Evolutionary conservation across 2,888 invertebrate genomes (phyloP), one percentile per base, ranked within the genome.

Genomic region (Cremastinae sp.): DNA sequence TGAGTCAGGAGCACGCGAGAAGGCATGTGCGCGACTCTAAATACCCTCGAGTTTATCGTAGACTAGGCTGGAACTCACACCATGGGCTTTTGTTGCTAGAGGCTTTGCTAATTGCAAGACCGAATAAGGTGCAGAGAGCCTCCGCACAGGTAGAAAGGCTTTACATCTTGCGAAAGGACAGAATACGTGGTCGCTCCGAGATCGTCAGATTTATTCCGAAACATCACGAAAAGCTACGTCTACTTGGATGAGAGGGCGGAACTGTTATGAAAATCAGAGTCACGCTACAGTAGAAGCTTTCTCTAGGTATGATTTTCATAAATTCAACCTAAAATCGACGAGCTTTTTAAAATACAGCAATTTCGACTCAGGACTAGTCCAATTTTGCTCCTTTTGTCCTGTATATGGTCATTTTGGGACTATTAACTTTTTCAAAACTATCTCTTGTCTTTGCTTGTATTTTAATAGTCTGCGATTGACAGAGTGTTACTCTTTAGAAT

Each of bases 161-260:
- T 28, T 49, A 43, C 20, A 22, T 62, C 47, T 38, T 43, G 41
- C 41, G 41, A 18, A 41, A 49, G 62, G 34, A 56, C 36, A 47
- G 47, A 34, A 28, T 28, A 34, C 61, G 53, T 36, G 12, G 28
- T 47, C 59, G 70, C 54, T 61, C 10, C 41, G 56, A 61, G 54
- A 51, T 58, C 59, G 53, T 68, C 45, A 69, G 76, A 72, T 76
- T 76, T 76, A 76, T 73, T 73, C 47, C 43, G 22, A 64, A 76
- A 53, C 53, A 69, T 76, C 76, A 76, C 76, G 76, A 10, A 61
- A 61, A 45, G 61, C 34, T 34, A 28, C 28, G 45, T 47, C 16
- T n/a, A 14, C 12, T 34, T 22, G 10, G n/a, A 16, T 7, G 47
- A 61, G 28, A 45, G 34, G 3, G n/a, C n/a, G 45, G n/a, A 61